Evolutionary conservation across 1,140 invertebrate species (phyloP), one percentile per base, ranked within the genome.

Genomic region (Rhagoletis pomonella): DNA sequence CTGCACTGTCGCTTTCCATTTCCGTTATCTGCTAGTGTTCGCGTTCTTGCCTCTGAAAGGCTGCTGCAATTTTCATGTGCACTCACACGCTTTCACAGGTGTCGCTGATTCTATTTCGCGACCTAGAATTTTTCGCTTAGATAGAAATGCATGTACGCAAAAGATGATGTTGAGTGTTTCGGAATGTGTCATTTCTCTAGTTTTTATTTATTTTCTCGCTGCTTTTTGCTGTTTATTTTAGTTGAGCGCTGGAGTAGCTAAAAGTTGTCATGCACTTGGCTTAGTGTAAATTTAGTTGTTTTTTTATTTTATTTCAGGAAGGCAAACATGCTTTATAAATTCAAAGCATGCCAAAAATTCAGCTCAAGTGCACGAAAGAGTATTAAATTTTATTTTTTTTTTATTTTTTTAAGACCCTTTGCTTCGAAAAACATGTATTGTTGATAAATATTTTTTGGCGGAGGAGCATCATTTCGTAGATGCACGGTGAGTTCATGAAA

Each of bases 41-140:
- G 7, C 47, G 17, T 55, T 5, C 29, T 67, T 50, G 44, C 6
- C n/a, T 42, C n/a, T 81, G 73, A 81, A 29, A 29, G 14, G 17
- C 47, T 81, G 47, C 73, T 81, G 73, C 44, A 81, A 55, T 81
- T 50, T 81, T 81, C n/a, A 81, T 81, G 73, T 55, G 47, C 50
- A 6, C 10, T 55, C 73, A 9, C 50, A 19, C 14, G 73, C 73
- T 81, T 81, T 81, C 55, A n/a, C 44, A 55, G 73, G 73, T 81
- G 73, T 81, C 73, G 73, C 47, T 81, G 73, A 81, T 81, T 81
- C 44, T 55, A 81, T 81, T 81, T 81, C 6, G 73, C 73, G 50
- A 81, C 47, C 73, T 55, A 81, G 73, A 81, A 81, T 81, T 55
- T 81, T 81, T 55, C 73, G 73, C 73, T 29, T 81, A 81, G 14